phyloP scores from a whole-genome alignment of 2,888 invertebrate genomes.

The Rutpela maculata region DNA sequence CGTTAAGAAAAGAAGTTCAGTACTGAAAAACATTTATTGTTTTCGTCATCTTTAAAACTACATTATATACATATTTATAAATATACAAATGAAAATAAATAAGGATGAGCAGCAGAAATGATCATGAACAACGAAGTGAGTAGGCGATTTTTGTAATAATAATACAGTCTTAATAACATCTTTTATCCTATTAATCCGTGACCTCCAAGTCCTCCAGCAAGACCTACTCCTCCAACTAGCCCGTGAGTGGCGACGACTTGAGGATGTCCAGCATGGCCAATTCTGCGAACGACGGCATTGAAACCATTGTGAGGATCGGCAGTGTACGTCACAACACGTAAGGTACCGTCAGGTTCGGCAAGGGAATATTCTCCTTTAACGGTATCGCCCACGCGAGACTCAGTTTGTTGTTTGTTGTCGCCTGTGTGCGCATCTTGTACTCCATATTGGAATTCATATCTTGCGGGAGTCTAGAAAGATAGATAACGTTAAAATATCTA shows the following conservation, averaged over 20 bases:
- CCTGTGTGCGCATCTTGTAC: conserved; percentile 78
- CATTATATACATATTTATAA: conserved; percentile 28
- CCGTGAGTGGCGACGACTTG: conserved; percentile 44
- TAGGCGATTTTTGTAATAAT: not conserved
- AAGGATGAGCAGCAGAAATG: conserved; percentile 35
- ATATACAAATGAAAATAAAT: conserved; percentile 29
- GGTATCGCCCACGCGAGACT: conserved; percentile 77
- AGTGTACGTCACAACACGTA: conserved; percentile 66
- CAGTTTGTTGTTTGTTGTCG: conserved; percentile 77
- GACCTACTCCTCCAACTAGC: conserved; percentile 47
- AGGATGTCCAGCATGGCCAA: conserved; percentile 75
- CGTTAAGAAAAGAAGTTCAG: not conserved
- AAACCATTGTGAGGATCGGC: conserved; percentile 80
- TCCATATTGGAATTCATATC: conserved; percentile 77
- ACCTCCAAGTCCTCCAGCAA: conserved; percentile 50
- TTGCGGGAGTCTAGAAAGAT: conserved; percentile 66
- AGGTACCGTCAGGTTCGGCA: conserved; percentile 68
- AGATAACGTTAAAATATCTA: not conserved
- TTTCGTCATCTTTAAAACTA: conserved; percentile 18
- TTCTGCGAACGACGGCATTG: conserved; percentile 82
- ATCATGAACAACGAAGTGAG: conserved; percentile 11
- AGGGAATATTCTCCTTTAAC: conserved; percentile 72
- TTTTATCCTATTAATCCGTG: conserved; percentile 20
- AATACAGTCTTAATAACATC: not conserved
- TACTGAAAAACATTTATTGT: conserved; percentile 27